Evolutionary conservation across 2,797 vertebrate genomes (phyloP).

Genomic region (Acridotheres tristis): DNA sequence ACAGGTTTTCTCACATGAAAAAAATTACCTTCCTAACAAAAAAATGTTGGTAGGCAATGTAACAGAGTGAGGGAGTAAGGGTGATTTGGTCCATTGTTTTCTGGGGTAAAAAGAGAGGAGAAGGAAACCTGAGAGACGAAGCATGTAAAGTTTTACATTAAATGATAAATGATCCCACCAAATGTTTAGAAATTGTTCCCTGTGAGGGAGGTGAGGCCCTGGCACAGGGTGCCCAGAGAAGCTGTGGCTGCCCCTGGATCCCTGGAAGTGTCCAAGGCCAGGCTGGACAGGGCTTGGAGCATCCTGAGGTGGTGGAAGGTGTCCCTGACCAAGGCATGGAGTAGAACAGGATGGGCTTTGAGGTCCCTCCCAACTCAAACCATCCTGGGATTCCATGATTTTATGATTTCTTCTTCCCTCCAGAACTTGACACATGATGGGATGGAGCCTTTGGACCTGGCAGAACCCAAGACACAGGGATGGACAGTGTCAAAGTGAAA

Average conservation of each 20-base stretch:
- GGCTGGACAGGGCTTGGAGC: rapidly evolving
- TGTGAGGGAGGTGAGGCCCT: rapidly evolving
- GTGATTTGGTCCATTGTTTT: background rate
- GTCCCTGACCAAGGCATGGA: rapidly evolving
- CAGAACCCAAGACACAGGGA: too few relatives aligned
- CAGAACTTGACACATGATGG: rapidly evolving
- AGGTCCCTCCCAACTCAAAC: background rate
- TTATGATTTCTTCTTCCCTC: background rate
- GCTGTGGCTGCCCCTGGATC: background rate
- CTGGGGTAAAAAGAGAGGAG: background rate
- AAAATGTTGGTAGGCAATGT: background rate
- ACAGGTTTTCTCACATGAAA: rapidly evolving
- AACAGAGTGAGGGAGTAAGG: background rate
- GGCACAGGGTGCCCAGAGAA: background rate
- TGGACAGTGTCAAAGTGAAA: background rate
- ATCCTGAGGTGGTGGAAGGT: rapidly evolving
- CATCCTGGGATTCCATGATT: background rate
- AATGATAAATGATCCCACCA: background rate
- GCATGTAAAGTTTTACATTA: background rate
- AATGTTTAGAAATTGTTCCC: background rate
- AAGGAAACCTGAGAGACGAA: background rate
- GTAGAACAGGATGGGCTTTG: too few relatives aligned
- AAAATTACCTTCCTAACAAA: background rate
- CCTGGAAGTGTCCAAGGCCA: background rate
- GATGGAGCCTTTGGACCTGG: background rate